Percentiles rank a stretch among this genome's conserved stretches.
Conservation (phyloP, 2,888 invertebrate species). For the Adelphocoris suturalis region DNA sequence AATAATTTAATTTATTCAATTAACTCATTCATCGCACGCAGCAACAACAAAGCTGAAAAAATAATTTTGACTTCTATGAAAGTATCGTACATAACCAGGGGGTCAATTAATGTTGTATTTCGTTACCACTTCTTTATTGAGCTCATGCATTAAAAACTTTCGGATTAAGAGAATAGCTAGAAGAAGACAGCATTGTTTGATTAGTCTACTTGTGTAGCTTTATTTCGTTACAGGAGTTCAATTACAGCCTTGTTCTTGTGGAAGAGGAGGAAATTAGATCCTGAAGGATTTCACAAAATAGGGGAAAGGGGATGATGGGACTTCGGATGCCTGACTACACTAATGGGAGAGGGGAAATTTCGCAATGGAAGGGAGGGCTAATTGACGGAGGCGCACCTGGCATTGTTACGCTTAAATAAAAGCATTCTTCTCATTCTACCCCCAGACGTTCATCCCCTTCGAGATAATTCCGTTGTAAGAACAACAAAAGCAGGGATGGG, state of each 20-base stretch:
- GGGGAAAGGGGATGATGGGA: background rate
- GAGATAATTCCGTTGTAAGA: slow-evolving; percentile 41
- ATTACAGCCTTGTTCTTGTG: slow-evolving; percentile 3
- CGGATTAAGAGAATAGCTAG: too few species aligned
- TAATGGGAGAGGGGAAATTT: background rate
- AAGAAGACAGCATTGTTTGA: background rate
- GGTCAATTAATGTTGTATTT: too few species aligned
- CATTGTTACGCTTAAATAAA: slow-evolving; percentile 41
- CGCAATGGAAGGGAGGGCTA: background rate
- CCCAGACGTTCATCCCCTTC: slow-evolving; percentile 7
- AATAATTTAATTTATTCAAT: too few species aligned
- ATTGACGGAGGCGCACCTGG: slow-evolving; percentile 46
- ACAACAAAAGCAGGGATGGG: background rate
- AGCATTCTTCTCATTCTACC: background rate
- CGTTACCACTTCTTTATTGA: too few species aligned
- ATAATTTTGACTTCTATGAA: too few species aligned
- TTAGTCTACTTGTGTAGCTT: background rate
- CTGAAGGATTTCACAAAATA: background rate
- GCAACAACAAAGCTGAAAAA: too few species aligned
- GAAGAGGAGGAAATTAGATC: slow-evolving; percentile 22
- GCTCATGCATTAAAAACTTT: too few species aligned
- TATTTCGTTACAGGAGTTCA: slow-evolving; percentile 13
- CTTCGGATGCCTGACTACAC: slow-evolving; percentile 36
- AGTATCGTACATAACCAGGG: too few species aligned
- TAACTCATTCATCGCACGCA: too few species aligned